Conservation (phyloP, 2,888 invertebrate species). For the Dasypogon diadema region DNA sequence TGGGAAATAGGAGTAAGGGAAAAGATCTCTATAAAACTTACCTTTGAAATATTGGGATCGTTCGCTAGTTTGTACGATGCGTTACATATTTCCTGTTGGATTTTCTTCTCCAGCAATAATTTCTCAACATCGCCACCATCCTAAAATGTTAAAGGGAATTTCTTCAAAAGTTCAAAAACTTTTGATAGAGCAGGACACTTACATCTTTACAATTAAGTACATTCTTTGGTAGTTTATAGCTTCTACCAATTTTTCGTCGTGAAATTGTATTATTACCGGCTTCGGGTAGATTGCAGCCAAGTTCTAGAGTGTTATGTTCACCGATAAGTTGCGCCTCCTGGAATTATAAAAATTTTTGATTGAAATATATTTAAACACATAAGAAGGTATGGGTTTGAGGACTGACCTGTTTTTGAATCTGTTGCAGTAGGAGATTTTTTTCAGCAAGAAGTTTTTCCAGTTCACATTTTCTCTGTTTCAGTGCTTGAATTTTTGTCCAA, state of each 20-base stretch:
- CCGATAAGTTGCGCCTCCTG: constrained; percentile 65
- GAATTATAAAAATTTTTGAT: not conserved
- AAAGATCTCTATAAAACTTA: too few species aligned
- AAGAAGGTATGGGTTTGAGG: constrained; percentile 4
- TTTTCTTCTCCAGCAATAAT: constrained; percentile 56
- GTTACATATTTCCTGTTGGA: constrained; percentile 57
- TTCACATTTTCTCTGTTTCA: constrained; percentile 65
- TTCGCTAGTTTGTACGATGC: constrained; percentile 55
- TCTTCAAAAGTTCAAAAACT: not conserved
- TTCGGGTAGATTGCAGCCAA: not conserved
- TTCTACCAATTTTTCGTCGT: constrained; percentile 61
- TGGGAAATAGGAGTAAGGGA: too few species aligned
- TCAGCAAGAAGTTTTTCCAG: constrained; percentile 66
- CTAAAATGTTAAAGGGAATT: not conserved
- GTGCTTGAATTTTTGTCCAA: constrained; percentile 60
- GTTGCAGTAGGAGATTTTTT: constrained; percentile 66
- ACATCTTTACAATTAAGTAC: constrained; percentile 49
- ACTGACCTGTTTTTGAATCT: constrained; percentile 64
- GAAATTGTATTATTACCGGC: constrained; percentile 52
- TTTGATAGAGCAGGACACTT: too few species aligned
- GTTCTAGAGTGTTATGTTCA: constrained; percentile 1
- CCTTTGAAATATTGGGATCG: constrained; percentile 53
- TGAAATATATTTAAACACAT: too few species aligned
- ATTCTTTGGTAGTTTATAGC: constrained; percentile 57
- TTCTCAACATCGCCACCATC: constrained; percentile 54